Base-by-base conservation (phyloP, 2,888 invertebrate species). In the Drosophila putrida region DNA sequence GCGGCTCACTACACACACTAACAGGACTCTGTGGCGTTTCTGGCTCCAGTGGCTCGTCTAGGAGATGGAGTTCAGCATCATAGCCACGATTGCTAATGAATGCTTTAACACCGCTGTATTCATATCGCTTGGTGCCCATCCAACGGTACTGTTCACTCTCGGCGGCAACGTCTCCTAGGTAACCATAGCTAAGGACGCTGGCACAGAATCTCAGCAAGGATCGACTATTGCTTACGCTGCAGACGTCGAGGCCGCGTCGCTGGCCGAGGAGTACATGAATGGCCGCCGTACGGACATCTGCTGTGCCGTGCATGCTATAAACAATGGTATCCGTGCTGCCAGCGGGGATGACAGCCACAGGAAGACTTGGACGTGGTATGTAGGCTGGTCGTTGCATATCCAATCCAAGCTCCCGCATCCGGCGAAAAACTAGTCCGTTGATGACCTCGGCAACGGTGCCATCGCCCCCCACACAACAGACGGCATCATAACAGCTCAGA, bases 111-210 rank as follows among this genome's bases (percentile, higher is more conserved):
- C 95, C 96, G 59, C 96, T 95, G 91, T 95, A 96, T 85, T 96
- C 96, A 90, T 97, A 97, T 75, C 97, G 93, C 75, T 94, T 94
- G 13, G 97, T 97, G 39, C 97, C 97, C 95, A 97, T 95, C 96
- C 96, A 97, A 46, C 97, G 93, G 82, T 96, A 95, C 69, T 95
- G 94, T 85, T 97, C 97, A 89, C 97, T 97, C 83, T 96, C 95
- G 67, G 94, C 93, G 20, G 97, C 94, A 38, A 96, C 95, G 92
- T 97, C 97, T 3, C 97, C 97, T 82, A 97, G 94, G 92, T 96
- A 97, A 1, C 97, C 97, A 90, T 97, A 97, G 68, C 96, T 96
- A 71, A 97, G 93, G 49, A 96, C 95, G 77, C 96, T 96, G 13
- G 96, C 95, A 87, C 95, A 96, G 78, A 96, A 94, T 59, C 95